Evolutionary conservation across 1,140 invertebrate species (phyloP).

Genomic region (Drosophila kohkoa): DNA sequence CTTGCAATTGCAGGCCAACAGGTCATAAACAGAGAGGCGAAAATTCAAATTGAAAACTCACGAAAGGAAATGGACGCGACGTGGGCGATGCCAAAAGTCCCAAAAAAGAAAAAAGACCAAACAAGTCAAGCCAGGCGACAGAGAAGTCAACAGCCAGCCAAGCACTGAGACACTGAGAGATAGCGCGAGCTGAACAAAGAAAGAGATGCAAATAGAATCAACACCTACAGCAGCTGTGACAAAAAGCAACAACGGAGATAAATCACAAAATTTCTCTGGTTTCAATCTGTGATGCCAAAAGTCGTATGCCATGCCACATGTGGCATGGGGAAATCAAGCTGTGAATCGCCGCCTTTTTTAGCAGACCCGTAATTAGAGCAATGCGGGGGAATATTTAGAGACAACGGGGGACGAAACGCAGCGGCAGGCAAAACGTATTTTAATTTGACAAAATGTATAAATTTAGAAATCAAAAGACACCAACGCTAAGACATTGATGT

Average conservation of each 20-base stretch:
- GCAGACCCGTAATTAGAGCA: slow-evolving; percentile 61
- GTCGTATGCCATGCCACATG: slow-evolving; percentile 25
- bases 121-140: slow-evolving; percentile 45
- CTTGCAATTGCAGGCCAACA: slow-evolving; percentile 43
- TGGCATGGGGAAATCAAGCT: slow-evolving; percentile 30
- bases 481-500: slow-evolving; percentile 35
- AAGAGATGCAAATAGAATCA: slow-evolving; percentile 36
- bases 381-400: slow-evolving; percentile 14
- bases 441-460: slow-evolving; percentile 57
- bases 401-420: slow-evolving; percentile 16
- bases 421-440: slow-evolving; percentile 42
- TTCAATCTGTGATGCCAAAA: slow-evolving; percentile 34
- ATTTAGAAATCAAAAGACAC: slow-evolving; percentile 64
- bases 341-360: slow-evolving; percentile 30
- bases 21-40: slow-evolving; percentile 19
- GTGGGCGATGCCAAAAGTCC: slow-evolving; percentile 33
- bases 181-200: slow-evolving; percentile 18
- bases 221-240: slow-evolving; percentile 46
- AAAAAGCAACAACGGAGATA: slow-evolving; percentile 16
- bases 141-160: slow-evolving; percentile 59
- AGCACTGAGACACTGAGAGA: slow-evolving; percentile 4
- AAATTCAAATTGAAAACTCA: slow-evolving; percentile 55
- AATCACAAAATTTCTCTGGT: slow-evolving; percentile 38
- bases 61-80: slow-evolving; percentile 64
- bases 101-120: slow-evolving; percentile 40